Conservation (phyloP, 2,888 invertebrate species). For the Drosophila robusta region DNA sequence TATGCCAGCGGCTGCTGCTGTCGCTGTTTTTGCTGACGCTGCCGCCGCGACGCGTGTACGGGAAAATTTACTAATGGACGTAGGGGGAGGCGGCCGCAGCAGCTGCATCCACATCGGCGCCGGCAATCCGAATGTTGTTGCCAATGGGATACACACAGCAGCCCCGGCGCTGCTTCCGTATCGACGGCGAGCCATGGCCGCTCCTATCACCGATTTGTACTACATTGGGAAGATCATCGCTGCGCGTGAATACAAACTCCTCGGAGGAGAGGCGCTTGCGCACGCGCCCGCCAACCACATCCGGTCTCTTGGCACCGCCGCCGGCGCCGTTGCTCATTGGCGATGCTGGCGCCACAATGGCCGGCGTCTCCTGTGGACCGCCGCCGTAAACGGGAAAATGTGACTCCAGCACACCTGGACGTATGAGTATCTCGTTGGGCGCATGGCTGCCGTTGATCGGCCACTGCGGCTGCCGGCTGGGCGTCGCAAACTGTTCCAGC, state of each 20-base stretch:
- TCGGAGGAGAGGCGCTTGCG: slow-evolving; percentile 83
- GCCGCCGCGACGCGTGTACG: slow-evolving; percentile 61
- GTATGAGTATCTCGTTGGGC: slow-evolving; percentile 61
- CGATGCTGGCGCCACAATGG: slow-evolving; percentile 62
- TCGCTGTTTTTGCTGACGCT: slow-evolving; percentile 22
- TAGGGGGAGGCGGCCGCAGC: slow-evolving; percentile 43
- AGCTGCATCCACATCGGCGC: slow-evolving; percentile 42
- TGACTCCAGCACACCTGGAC: slow-evolving; percentile 84
- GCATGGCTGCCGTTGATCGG: slow-evolving; percentile 49
- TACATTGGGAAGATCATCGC: slow-evolving; percentile 87
- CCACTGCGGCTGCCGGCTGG: slow-evolving; percentile 31
- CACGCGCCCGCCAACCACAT: slow-evolving; percentile 74
- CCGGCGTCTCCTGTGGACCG: slow-evolving; percentile 54
- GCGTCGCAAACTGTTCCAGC: slow-evolving; percentile 76
- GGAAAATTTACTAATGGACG: slow-evolving; percentile 73
- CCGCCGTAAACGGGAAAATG: slow-evolving; percentile 83
- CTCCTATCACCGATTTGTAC: slow-evolving; percentile 83
- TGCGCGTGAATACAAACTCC: slow-evolving; percentile 83
- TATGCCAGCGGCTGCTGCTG: slow-evolving; percentile 31
- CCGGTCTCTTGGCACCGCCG: slow-evolving; percentile 45
- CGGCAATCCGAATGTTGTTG: slow-evolving; percentile 57
- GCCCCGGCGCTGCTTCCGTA: slow-evolving; percentile 87
- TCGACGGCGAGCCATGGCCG: slow-evolving; percentile 85
- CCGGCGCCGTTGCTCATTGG: slow-evolving; percentile 50
- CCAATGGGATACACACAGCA: slow-evolving; percentile 87